Percentiles rank a stretch among this genome's conserved stretches.
phyloP scores from a whole-genome alignment of 2,888 invertebrate species.

The Orthosia cruda region DNA sequence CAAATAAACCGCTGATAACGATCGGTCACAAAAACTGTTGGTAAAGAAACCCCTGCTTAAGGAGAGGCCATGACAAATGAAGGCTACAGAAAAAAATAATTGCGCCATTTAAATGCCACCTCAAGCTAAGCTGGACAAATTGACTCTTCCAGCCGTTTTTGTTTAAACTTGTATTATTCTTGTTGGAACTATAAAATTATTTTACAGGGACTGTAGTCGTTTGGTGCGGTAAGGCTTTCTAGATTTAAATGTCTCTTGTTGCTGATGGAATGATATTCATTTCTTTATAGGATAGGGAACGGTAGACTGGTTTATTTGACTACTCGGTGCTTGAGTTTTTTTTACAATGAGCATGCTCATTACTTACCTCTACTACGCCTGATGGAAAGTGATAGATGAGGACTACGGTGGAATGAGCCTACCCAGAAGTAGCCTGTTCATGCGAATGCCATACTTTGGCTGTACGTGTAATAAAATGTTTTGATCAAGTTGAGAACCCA shows the following conservation, averaged over 20 bases:
- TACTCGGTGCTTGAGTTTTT: neutral
- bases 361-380: too few species aligned
- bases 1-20: slow-evolving; percentile 89
- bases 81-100: slow-evolving; percentile 82
- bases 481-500: neutral
- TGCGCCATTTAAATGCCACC: slow-evolving; percentile 83
- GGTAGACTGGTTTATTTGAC: neutral
- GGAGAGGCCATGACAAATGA: slow-evolving; percentile 83
- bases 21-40: slow-evolving; percentile 82
- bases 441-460: too few species aligned
- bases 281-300: neutral
- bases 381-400: too few species aligned
- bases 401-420: too few species aligned
- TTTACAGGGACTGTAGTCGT: slow-evolving; percentile 5
- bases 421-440: too few species aligned
- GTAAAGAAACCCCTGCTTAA: slow-evolving; percentile 68
- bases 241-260: slow-evolving; percentile 16
- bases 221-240: slow-evolving; percentile 10
- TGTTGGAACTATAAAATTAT: slow-evolving; percentile 40
- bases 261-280: neutral
- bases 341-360: too few species aligned
- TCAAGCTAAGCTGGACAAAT: slow-evolving; percentile 83
- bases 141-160: slow-evolving; percentile 76
- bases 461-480: too few species aligned
- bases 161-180: slow-evolving; percentile 48